Percentiles rank a stretch among this genome's conserved stretches.
Evolutionary conservation across 2,113 vertebrate genomes (phyloP).

Genomic region (Mystacornis crossleyi): DNA sequence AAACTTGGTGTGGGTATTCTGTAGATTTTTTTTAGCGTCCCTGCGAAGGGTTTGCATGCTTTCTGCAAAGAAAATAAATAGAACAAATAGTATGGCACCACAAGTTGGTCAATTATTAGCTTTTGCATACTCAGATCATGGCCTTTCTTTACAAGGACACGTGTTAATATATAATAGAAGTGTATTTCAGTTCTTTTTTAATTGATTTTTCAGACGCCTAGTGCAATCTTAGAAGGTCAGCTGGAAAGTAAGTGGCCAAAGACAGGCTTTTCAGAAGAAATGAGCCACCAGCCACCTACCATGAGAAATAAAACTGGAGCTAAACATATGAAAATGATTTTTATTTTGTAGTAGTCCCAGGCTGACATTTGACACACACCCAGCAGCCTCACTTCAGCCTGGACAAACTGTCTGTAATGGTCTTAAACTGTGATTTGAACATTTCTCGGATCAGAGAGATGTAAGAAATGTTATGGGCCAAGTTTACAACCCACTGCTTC

Average conservation of each 20-base stretch:
- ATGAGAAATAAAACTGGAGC: background rate
- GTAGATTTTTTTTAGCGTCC: background rate
- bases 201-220: slow-evolving; percentile 35
- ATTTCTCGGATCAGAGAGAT: background rate
- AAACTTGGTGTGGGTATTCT: background rate
- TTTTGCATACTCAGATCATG: background rate
- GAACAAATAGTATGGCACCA: slow-evolving; percentile 49
- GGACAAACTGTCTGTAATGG: background rate
- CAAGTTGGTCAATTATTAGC: slow-evolving; percentile 69
- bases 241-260: background rate
- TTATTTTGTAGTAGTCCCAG: background rate
- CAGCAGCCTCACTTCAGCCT: background rate
- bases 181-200: background rate
- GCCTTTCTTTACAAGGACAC: slow-evolving; percentile 42
- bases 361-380: background rate
- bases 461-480: background rate
- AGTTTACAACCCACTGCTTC: background rate
- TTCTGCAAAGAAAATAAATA: slow-evolving; percentile 40
- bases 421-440: background rate
- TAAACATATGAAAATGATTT: background rate
- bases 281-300: background rate
- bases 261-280: background rate
- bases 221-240: slow-evolving; percentile 3
- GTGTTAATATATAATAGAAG: slow-evolving; percentile 68
- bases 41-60: background rate